phyloP scores from a whole-genome alignment of 2,113 vertebrate genomes.

The Fulmarus glacialis region DNA sequence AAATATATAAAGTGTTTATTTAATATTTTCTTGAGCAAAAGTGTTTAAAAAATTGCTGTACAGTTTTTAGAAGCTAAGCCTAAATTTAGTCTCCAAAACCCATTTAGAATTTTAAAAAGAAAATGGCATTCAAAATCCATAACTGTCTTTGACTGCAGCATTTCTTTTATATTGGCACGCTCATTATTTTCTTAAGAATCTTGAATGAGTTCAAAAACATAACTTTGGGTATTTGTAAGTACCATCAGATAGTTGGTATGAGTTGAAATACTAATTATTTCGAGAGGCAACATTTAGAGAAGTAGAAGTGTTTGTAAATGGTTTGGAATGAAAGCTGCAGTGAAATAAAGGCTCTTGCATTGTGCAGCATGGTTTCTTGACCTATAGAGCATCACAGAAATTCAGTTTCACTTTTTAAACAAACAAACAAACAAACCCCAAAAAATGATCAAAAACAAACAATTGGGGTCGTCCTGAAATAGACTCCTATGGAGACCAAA shows the following conservation, averaged over 20 bases:
- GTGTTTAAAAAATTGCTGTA: neutral
- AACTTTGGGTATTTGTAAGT: neutral
- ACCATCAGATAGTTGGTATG: neutral
- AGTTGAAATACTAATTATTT: neutral
- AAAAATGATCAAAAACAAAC: neutral
- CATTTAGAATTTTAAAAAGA: neutral
- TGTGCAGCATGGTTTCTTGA: neutral
- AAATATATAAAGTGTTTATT: fast-evolving
- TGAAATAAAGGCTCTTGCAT: neutral
- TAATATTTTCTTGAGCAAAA: neutral
- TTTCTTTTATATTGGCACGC: neutral
- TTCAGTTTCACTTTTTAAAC: neutral
- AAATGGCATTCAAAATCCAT: neutral
- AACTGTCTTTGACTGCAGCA: neutral
- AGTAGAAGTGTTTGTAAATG: neutral
- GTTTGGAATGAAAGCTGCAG: neutral
- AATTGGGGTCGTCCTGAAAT: neutral
- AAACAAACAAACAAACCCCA: too few relatives aligned
- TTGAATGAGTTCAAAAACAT: neutral
- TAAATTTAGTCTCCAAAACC: neutral
- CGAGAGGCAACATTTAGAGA: neutral
- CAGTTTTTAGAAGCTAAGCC: neutral
- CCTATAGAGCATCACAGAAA: neutral
- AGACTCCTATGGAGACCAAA: neutral
- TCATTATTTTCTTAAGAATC: neutral